Evolutionary conservation across 2,113 vertebrate species (phyloP).

Genomic region (Datnioides undecimradiatus): DNA sequence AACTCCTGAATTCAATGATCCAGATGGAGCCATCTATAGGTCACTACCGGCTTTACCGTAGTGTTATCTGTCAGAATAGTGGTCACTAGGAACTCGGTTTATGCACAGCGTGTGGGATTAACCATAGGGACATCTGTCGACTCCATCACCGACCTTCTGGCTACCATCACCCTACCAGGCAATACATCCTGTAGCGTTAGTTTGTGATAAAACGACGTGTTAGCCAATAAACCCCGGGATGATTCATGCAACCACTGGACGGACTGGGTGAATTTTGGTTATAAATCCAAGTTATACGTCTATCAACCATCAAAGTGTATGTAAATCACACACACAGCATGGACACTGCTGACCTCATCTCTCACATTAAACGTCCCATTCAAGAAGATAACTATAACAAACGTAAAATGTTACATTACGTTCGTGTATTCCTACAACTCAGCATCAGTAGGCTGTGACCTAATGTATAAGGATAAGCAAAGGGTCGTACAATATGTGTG

Average conservation of each 20-base stretch:
- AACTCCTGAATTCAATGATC: neutral
- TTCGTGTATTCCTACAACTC: too few species aligned
- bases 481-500: too few species aligned
- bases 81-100: neutral
- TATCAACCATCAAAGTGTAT: neutral
- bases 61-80: neutral
- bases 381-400: neutral
- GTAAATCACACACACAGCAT: neutral
- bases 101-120: conserved; percentile 36
- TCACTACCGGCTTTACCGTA: neutral
- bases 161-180: neutral
- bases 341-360: neutral
- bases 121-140: conserved; percentile 30
- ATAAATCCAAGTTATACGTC: neutral
- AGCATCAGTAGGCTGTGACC: too few species aligned
- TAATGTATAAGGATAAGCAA: too few species aligned
- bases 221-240: neutral
- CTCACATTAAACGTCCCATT: neutral
- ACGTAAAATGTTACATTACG: neutral
- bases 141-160: neutral
- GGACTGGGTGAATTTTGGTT: neutral
- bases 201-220: neutral
- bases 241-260: neutral
- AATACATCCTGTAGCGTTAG: neutral
- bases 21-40: neutral